Conservation (phyloP, 1,140 invertebrate genomes). For the Orius insidiosus region DNA sequence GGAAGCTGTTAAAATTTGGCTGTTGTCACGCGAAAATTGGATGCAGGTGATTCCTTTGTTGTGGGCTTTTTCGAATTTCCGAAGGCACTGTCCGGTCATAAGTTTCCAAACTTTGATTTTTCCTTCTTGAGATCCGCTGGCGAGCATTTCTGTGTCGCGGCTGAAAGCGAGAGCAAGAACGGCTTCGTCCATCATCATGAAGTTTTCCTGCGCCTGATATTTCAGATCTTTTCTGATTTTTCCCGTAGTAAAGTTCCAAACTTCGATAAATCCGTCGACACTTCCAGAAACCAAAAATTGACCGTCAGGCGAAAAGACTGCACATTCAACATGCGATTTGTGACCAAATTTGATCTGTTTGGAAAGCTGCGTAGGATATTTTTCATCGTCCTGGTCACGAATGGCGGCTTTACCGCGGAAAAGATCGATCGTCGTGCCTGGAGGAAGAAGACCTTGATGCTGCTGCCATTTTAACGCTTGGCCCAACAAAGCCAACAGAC, state of each 20-base stretch:
- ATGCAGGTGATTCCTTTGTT: slow-evolving; percentile 90
- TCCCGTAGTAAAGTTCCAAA: slow-evolving; percentile 99
- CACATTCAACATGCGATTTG: slow-evolving; percentile 75
- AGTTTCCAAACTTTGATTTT: slow-evolving; percentile 97
- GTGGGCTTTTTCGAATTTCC: slow-evolving; percentile 91
- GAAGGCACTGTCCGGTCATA: slow-evolving; percentile 82
- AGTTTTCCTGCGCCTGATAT: slow-evolving; percentile 96
- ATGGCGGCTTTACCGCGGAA: slow-evolving; percentile 98
- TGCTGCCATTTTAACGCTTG: slow-evolving; percentile 99
- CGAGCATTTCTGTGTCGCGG: slow-evolving; percentile 93
- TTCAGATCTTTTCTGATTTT: slow-evolving; percentile 99
- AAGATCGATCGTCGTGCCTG: slow-evolving; percentile 93
- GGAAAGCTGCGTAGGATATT: slow-evolving; percentile 86
- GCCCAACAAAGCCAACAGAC: slow-evolving; percentile 80
- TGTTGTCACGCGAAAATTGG: slow-evolving; percentile 95
- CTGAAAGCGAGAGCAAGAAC: slow-evolving; percentile 88
- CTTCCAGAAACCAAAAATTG: slow-evolving; percentile 96
- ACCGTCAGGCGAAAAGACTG: slow-evolving; percentile 92
- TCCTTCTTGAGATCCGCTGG: slow-evolving; percentile 83
- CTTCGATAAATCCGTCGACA: slow-evolving; percentile 97
- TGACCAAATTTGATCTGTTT: slow-evolving; percentile 94
- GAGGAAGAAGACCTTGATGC: slow-evolving; percentile 92
- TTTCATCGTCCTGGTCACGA: slow-evolving; percentile 95
- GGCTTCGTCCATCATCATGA: slow-evolving; percentile 99
- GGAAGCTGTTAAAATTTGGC: slow-evolving; percentile 87